Evolutionary conservation across 2,888 invertebrate genomes (phyloP), one percentile per base, ranked within the genome.

Genomic region (Cheilosia grossa): DNA sequence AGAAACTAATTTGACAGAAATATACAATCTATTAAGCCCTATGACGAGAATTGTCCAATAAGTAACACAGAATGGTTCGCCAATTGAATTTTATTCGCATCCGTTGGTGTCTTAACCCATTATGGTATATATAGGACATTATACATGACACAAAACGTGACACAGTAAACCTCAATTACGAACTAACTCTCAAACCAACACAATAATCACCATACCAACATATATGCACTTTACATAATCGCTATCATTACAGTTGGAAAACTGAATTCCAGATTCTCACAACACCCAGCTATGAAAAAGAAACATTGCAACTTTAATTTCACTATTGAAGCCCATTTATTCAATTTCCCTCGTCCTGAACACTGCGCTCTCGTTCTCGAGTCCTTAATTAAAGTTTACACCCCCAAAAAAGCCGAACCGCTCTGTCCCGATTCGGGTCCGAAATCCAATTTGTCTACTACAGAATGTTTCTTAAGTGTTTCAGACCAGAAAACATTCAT

Each of bases 401-500:
- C 67, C 72, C 37, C 19, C 21, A 58, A 53, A 33, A 30, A 49
- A 15, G 13, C 37, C 10, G 37, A 37, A 37, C 13, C 0, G 13
- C 13, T 13, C 13, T 4, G 13, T 4, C 2, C 64, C 33, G n/a
- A 10, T 56, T 67, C 73, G 69, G 63, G 73, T 40, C 74, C 49
- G 27, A 75, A 83, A 75, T 80, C 74, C 66, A 83, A 83, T 83
- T 83, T 80, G 80, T 83, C 74, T 80, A 70, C 80, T 75, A 66
- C 54, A 74, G 80, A 75, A 80, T 80, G 80, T 83, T 80, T 70
- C 74, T 80, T 66, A 80, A 83, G 83, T 83, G 80, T 74, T 80
- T 59, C 56, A 59, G 54, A 83, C 69, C 66, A 64, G 67, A 74
- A 64, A 80, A 70, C 83, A 80, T 83, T 83, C 74, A 80, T 83